Conservation (phyloP, 2,113 vertebrate genomes). For the Callipepla squamata region DNA sequence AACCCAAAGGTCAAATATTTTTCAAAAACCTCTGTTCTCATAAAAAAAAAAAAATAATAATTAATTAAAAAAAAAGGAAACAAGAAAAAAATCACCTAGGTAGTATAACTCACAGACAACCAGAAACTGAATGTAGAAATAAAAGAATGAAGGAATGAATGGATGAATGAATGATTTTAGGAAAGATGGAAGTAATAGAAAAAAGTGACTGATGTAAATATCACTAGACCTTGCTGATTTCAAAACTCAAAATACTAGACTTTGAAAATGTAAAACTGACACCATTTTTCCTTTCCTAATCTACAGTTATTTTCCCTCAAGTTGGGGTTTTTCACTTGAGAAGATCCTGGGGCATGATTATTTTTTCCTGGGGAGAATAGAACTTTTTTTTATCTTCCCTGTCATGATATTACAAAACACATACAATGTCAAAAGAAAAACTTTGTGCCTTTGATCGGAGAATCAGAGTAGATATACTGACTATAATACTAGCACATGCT, state of each 20-base stretch:
- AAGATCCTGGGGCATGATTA: background rate
- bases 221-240: background rate
- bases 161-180: background rate
- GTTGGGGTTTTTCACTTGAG: background rate
- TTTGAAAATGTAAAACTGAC: background rate
- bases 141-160: too few species aligned
- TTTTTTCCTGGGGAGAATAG: background rate
- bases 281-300: background rate
- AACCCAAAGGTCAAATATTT: background rate
- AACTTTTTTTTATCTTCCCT: background rate
- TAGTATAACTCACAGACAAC: background rate
- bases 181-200: background rate
- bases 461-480: background rate
- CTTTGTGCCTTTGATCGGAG: background rate
- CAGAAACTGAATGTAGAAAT: background rate
- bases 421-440: background rate
- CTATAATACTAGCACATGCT: background rate
- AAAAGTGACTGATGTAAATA: background rate
- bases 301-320: background rate
- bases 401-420: constrained; percentile 19
- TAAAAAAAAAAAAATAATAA: too few species aligned
- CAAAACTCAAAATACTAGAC: background rate
- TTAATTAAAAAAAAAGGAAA: background rate
- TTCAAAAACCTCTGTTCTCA: background rate
- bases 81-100: background rate